Conservation (phyloP, 2,113 vertebrate genomes). For the Pycnonotus jocosus region DNA sequence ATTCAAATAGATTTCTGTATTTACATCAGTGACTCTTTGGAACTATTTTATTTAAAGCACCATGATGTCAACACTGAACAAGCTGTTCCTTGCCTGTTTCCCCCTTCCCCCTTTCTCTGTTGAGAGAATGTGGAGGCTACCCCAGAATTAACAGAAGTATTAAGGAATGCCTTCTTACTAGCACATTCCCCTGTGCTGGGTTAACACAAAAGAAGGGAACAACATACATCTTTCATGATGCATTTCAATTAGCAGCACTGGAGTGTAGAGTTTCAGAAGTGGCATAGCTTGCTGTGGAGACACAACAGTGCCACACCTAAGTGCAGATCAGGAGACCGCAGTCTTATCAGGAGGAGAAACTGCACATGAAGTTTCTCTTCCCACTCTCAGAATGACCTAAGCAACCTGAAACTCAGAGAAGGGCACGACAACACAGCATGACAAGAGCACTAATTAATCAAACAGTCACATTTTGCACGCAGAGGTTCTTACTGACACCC, state of each 20-base stretch:
- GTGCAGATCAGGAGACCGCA: neutral
- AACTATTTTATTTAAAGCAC: neutral
- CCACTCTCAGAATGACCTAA: constrained; percentile 34
- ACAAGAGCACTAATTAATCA: neutral
- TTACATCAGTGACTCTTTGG: neutral
- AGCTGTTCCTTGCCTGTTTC: neutral
- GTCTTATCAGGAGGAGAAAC: constrained; percentile 36
- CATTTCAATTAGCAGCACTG: constrained; percentile 23
- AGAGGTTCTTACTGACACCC: neutral
- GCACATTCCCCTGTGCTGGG: neutral
- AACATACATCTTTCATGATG: constrained; percentile 55
- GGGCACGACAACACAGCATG: neutral
- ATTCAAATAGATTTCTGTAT: neutral
- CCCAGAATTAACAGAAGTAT: neutral
- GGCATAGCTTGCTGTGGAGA: neutral
- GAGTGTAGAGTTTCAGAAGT: constrained; percentile 20
- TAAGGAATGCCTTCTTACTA: neutral
- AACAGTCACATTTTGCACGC: neutral
- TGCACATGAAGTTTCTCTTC: constrained; percentile 19
- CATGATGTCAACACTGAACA: neutral
- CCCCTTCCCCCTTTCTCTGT: neutral
- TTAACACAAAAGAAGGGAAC: neutral
- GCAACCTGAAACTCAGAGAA: neutral
- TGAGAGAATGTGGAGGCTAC: neutral
- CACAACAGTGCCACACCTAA: constrained; percentile 29